Base-by-base conservation (phyloP, 2,113 vertebrate species). In the Castor canadensis region DNA sequence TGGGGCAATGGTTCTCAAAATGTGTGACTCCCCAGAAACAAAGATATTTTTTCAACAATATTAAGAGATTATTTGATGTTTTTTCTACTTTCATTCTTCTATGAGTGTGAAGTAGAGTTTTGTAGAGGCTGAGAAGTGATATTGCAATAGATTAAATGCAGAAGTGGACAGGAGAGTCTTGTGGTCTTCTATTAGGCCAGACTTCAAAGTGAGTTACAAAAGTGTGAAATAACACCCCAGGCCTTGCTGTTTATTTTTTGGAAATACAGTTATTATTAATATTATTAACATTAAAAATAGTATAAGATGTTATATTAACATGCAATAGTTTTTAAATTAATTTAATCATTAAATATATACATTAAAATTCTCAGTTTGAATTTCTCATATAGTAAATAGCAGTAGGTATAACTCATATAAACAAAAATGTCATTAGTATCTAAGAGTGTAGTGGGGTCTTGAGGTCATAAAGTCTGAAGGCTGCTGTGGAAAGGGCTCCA, bases 141-240 rank as follows among this genome's bases (percentile, higher is more conserved):
- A 22, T 56, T 67, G 38, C 26, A 87, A 71, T 16, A 58, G 28
- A 81, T 35, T 73, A 43, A 89, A 72, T 73, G 6, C 28, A 83
- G 19, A 94, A 94, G 20, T 85, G 43, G 43, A 52, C 58, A 64
- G 38, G 35, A 84, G 17, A 77, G 38, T 47, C 38, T 49, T 77
- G 22, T 20, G 58, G 8, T 92, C 19, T 66, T 66, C 62, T 52
- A 49, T 71, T 76, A 89, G 82, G 60, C 52, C 62, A 81, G 75
- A 76, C 40, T 89, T 94, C 67, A 85, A 75, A 92, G 84, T 80
- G 20, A 80, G 80, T 75, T 89, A 20, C 9, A 45, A 67, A 96
- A 77, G 58, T 67, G 4, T 45, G 52, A 86, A 95, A 86, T 9
- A 81, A 73, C 62, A 9, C 9, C 15, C 11, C 40, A 52, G 17